Conservation (phyloP, 2,888 invertebrate species). For the Orthonevra nobilis region DNA sequence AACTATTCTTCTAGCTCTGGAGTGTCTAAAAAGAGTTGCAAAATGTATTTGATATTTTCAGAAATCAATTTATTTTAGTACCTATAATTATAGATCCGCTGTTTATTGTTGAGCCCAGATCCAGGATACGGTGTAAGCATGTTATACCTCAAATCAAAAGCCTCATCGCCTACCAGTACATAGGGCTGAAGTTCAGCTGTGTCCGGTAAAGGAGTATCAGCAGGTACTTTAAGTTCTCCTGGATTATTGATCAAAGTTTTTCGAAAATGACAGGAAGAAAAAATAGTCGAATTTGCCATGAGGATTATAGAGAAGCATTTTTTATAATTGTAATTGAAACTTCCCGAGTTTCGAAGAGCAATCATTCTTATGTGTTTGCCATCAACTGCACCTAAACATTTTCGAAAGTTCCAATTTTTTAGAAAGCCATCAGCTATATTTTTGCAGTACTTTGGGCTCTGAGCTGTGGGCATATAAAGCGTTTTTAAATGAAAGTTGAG, state of each 20-base stretch:
- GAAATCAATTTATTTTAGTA: background rate
- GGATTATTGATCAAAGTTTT: conserved; percentile 4
- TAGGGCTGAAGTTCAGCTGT: too few relatives aligned
- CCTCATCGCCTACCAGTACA: too few relatives aligned
- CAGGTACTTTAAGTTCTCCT: background rate
- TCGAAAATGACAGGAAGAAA: background rate
- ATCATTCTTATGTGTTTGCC: conserved; percentile 1
- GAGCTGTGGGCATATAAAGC: background rate
- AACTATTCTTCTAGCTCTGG: too few relatives aligned
- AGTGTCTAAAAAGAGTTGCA: too few relatives aligned
- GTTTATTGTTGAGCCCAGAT: background rate
- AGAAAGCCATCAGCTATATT: background rate
- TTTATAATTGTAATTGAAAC: too few relatives aligned
- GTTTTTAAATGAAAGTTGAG: background rate
- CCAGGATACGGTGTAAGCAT: background rate
- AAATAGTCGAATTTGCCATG: conserved; percentile 4
- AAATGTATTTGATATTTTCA: too few relatives aligned
- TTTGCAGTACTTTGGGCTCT: too few relatives aligned
- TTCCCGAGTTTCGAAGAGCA: background rate
- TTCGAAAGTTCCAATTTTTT: background rate
- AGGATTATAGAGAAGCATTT: background rate
- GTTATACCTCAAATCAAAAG: too few relatives aligned
- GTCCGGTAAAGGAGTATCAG: too few relatives aligned
- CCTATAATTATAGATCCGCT: conserved; percentile 6
- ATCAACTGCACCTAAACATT: background rate